phyloP scores from a whole-genome alignment of 2,113 vertebrate species.

The Psilopsiagon aurifrons region DNA sequence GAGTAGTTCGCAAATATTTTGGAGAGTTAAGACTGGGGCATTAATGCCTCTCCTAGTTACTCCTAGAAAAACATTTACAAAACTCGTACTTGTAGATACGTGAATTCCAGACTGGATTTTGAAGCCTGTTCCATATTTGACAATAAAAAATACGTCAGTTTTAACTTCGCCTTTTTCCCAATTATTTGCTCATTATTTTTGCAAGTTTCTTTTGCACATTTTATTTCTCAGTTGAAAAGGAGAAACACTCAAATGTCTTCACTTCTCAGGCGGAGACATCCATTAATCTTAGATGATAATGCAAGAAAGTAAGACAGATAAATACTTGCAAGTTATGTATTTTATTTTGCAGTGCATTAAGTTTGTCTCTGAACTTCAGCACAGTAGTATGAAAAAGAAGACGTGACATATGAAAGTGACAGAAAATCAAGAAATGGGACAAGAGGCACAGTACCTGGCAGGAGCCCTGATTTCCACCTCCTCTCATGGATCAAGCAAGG shows the following conservation, averaged over 20 bases:
- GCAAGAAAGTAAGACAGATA: conserved; percentile 17
- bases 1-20: conserved; percentile 69
- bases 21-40: conserved; percentile 38
- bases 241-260: not conserved
- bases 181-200: not conserved
- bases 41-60: conserved; percentile 67
- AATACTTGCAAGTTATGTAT: not conserved
- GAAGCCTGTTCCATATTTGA: not conserved
- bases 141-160: not conserved
- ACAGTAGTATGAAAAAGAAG: conserved; percentile 8
- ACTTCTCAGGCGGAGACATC: not conserved
- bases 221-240: not conserved
- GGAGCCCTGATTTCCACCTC: not conserved
- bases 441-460: not conserved
- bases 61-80: conserved; percentile 70
- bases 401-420: not conserved
- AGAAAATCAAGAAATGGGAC: conserved; percentile 18
- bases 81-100: not conserved
- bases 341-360: conserved; percentile 1
- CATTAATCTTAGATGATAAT: conserved; percentile 21
- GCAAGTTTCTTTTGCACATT: not conserved
- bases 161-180: not conserved
- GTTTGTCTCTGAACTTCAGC: not conserved
- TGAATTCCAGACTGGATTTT: conserved; percentile 1
- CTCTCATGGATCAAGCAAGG: not conserved